phyloP scores from a whole-genome alignment of 2,888 invertebrate genomes.

The Limnephilus marmoratus region DNA sequence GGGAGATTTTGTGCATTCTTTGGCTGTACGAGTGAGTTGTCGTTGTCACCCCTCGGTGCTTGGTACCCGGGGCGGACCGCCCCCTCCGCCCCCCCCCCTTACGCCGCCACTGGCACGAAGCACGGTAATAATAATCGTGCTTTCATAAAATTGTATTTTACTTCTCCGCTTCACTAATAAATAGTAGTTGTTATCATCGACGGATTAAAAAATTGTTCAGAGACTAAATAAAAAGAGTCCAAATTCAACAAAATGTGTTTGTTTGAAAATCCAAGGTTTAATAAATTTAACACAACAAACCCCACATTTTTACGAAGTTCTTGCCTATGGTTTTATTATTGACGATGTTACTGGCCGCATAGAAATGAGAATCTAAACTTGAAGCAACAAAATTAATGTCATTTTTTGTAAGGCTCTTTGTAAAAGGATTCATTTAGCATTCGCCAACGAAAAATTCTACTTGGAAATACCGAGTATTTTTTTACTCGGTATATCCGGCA shows the following conservation, averaged over 20 bases:
- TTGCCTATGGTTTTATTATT: slow-evolving; percentile 5
- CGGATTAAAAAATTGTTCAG: neutral
- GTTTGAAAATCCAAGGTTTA: neutral
- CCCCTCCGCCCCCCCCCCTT: no score
- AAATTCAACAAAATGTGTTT: no score
- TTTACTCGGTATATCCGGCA: slow-evolving; percentile 6
- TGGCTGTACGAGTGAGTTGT: no score
- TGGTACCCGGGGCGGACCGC: no score
- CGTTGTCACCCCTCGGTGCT: no score
- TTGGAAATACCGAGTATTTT: neutral
- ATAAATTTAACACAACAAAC: neutral
- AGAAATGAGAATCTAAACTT: neutral
- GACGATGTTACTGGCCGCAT: slow-evolving; percentile 18
- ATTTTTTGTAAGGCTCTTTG: neutral
- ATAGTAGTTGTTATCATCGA: neutral
- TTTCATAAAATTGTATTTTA: neutral
- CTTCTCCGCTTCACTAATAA: neutral
- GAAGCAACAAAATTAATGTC: neutral
- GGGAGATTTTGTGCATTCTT: no score
- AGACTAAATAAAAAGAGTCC: neutral
- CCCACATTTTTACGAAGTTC: slow-evolving; percentile 3
- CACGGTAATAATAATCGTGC: neutral
- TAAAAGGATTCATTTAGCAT: neutral
- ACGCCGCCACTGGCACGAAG: no score
- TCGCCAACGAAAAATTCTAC: neutral